Base-by-base conservation (phyloP, 2,888 invertebrate species). In the Agrilus mali region DNA sequence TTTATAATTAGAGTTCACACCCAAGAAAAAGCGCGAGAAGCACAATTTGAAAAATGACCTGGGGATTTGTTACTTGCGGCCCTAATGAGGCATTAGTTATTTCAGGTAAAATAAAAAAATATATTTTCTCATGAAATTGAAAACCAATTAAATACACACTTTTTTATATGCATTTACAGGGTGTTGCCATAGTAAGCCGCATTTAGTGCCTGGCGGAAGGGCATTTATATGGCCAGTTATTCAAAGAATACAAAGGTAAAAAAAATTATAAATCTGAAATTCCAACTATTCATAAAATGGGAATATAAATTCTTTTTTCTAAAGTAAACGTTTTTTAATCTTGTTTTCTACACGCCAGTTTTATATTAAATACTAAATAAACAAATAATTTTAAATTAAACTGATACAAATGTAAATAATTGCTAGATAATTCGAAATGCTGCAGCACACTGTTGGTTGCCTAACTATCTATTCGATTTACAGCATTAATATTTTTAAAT, bases 171-270 rank as follows among this genome's bases (percentile, higher is more conserved):
- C 37, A 43, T 55, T 65, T 68, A 33, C 63, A 95, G 96, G 95
- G 78, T 95, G 94, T 69, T 95, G 93, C 65, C 89, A 94, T 66
- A 79, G 84, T 57, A 90, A 90, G 67, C 96, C 96, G 34, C 71
- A 90, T 42, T 70, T 96, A 53, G 88, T 97, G 42, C 93, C 95
- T 34, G 97, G 97, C 48, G 97, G 97, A 8, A 76, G 96, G 42
- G 93, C 94, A 17, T 97, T 96, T 70, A 95, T 97, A 13, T 95
- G 94, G 94, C 97, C 97, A 4, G 75, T 85, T 7, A 76, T 96
- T 50, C 88, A 89, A 64, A 79, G 77, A 65, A 86, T 88, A 43
- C 87, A 88, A 65, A 79, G 81, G 82, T 81, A 66, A 57, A 54
- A 33, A 38, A 17, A 22, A n/a, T 13, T 17, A 32, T n/a, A n/a